These are phyloP conservation scores for Melipona beecheii DNA, from an alignment of 2,888 invertebrate species.

Conservation along the genomic window DNA sequence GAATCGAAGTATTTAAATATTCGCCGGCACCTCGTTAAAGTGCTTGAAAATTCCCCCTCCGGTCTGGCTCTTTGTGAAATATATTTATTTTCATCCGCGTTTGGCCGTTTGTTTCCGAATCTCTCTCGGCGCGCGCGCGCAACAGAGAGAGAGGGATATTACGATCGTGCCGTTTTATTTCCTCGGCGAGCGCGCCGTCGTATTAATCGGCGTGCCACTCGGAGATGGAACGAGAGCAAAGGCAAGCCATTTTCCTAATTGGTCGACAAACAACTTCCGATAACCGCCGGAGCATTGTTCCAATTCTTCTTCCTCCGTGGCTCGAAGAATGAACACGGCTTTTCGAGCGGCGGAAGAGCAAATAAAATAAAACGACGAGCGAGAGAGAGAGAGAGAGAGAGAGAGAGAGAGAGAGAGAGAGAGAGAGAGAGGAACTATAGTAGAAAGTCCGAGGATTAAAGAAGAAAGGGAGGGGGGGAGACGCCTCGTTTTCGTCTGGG, in stretches of 20 bases:
- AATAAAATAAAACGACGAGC: conserved; percentile 46
- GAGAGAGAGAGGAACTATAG: conserved; percentile 13
- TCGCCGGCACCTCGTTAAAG: conserved; percentile 27
- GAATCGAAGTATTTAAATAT: conserved; percentile 34
- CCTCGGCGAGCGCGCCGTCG: not conserved
- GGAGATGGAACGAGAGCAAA: conserved; percentile 48
- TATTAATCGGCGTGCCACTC: conserved; percentile 55
- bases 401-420: conserved; percentile 5
- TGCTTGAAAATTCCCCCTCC: conserved; percentile 17
- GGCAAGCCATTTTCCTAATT: conserved; percentile 75
- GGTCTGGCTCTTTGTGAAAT: conserved; percentile 19
- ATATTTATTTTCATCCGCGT: conserved; percentile 51
- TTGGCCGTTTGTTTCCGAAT: conserved; percentile 34
- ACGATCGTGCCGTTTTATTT: conserved; percentile 39
- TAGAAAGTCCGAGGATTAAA: conserved; percentile 50
- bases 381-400: conserved; percentile 16
- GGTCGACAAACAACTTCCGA: conserved; percentile 72
- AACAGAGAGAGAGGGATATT: conserved; percentile 22
- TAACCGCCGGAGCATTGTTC: conserved; percentile 61
- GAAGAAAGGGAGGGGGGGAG: not conserved
- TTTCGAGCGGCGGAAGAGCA: conserved; percentile 34
- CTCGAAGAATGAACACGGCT: conserved; percentile 47
- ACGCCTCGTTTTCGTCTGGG: conserved; percentile 25
- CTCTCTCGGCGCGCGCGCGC: not conserved
- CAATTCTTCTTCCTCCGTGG: conserved; percentile 51